Conservation (phyloP, 2,113 vertebrate species). For the Eleginops maclovinus region DNA sequence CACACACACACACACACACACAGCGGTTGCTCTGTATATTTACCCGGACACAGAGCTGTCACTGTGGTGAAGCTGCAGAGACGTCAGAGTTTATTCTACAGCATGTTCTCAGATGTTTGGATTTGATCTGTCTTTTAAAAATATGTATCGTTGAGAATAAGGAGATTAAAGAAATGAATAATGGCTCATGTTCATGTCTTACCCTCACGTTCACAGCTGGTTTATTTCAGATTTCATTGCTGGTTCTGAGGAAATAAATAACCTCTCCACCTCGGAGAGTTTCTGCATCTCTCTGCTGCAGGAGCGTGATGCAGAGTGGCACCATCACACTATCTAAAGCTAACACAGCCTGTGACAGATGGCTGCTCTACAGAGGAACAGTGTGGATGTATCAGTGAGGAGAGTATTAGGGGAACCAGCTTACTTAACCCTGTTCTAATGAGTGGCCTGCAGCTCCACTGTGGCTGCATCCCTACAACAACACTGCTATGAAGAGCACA, state of each 20-base stretch:
- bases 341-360: constrained; percentile 53
- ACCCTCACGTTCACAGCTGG: constrained; percentile 23
- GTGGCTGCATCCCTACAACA: constrained; percentile 85
- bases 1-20: no score
- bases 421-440: constrained; percentile 85
- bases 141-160: not conserved
- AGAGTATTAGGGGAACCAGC: constrained; percentile 81
- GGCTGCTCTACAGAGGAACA: constrained; percentile 27
- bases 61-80: not conserved
- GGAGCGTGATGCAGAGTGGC: constrained; percentile 60
- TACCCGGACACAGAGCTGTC: not conserved
- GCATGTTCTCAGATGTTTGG: not conserved
- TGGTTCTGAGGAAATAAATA: constrained; percentile 8
- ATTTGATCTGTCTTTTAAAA: constrained; percentile 4
- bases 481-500: constrained; percentile 82
- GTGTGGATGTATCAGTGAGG: constrained; percentile 27
- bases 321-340: no score
- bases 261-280: constrained; percentile 17
- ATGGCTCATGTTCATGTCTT: not conserved
- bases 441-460: constrained; percentile 78
- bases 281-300: constrained; percentile 47
- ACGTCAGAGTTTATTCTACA: not conserved
- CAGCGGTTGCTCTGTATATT: not conserved
- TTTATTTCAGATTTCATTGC: constrained; percentile 29
- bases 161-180: constrained; percentile 6